A percentile compares a stretch with the other conserved stretches of the same genome.
phyloP scores from a whole-genome alignment of 2,888 invertebrate species.

The Colostygia pectinataria region DNA sequence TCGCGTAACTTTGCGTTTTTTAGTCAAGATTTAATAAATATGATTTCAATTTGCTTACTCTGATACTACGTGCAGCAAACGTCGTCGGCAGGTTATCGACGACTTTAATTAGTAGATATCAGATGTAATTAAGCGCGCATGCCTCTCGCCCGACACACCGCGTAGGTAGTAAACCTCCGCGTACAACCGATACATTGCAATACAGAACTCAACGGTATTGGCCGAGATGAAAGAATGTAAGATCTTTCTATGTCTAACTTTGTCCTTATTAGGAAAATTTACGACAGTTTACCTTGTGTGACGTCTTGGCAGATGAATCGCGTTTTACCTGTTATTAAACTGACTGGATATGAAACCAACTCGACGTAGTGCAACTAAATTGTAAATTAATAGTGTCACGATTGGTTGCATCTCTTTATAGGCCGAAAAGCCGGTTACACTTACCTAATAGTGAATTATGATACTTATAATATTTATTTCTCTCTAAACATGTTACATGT shows the following conservation, averaged over 20 bases:
- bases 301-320: neutral
- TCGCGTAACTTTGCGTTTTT: too few species aligned
- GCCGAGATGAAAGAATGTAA: slow-evolving; percentile 14
- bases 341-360: too few species aligned
- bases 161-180: too few species aligned
- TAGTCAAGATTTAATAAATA: too few species aligned
- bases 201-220: slow-evolving; percentile 22
- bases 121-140: slow-evolving; percentile 49
- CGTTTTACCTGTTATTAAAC: too few species aligned
- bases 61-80: neutral
- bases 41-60: neutral
- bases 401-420: too few species aligned
- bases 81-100: slow-evolving; percentile 8
- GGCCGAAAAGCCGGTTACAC: too few species aligned
- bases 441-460: too few species aligned
- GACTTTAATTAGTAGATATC: slow-evolving; percentile 42
- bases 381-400: too few species aligned
- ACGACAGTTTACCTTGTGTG: slow-evolving; percentile 29
- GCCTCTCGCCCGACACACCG: slow-evolving; percentile 31
- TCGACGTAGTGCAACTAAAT: too few species aligned
- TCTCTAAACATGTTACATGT: too few species aligned
- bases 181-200: slow-evolving; percentile 32
- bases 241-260: slow-evolving; percentile 11
- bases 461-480: too few species aligned
- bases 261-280: slow-evolving; percentile 28